phyloP scores from a whole-genome alignment of 2,888 invertebrate species.

The Pterostichus madidus region DNA sequence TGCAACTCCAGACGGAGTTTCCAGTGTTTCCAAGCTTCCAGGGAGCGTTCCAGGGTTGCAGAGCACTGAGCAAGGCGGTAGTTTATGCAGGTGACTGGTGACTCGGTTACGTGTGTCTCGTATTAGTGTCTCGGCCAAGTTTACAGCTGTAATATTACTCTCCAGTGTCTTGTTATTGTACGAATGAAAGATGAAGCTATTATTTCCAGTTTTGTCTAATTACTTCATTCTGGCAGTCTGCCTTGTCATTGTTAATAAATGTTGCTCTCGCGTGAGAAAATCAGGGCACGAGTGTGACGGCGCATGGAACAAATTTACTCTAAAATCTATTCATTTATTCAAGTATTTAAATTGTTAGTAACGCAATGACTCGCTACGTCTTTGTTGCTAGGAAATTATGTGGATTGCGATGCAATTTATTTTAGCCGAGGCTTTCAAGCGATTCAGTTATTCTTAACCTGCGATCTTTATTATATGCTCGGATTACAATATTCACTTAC shows the following conservation, averaged over 20 bases:
- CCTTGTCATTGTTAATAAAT: slow-evolving; percentile 57
- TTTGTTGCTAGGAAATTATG: neutral
- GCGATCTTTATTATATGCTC: too few species aligned
- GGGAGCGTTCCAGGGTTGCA: neutral
- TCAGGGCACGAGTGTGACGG: slow-evolving; percentile 5
- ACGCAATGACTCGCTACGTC: slow-evolving; percentile 21
- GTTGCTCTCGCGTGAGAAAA: slow-evolving; percentile 16
- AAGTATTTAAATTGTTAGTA: slow-evolving; percentile 39
- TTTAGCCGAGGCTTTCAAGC: too few species aligned
- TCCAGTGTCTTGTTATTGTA: slow-evolving; percentile 64
- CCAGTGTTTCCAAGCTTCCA: too few species aligned
- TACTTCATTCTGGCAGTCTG: slow-evolving; percentile 48
- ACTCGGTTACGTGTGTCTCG: slow-evolving; percentile 51
- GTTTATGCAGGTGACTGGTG: slow-evolving; percentile 60
- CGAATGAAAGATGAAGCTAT: slow-evolving; percentile 65
- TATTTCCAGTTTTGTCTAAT: slow-evolving; percentile 66
- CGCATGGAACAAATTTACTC: slow-evolving; percentile 11
- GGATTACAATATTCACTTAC: too few species aligned
- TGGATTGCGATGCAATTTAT: too few species aligned
- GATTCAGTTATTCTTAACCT: too few species aligned
- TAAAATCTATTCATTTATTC: slow-evolving; percentile 42
- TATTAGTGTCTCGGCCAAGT: slow-evolving; percentile 57
- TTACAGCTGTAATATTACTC: slow-evolving; percentile 64
- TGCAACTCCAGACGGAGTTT: neutral
- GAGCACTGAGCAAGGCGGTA: slow-evolving; percentile 9